Evolutionary conservation across 2,797 vertebrate genomes (phyloP).

Genomic region (Poecile montanus): DNA sequence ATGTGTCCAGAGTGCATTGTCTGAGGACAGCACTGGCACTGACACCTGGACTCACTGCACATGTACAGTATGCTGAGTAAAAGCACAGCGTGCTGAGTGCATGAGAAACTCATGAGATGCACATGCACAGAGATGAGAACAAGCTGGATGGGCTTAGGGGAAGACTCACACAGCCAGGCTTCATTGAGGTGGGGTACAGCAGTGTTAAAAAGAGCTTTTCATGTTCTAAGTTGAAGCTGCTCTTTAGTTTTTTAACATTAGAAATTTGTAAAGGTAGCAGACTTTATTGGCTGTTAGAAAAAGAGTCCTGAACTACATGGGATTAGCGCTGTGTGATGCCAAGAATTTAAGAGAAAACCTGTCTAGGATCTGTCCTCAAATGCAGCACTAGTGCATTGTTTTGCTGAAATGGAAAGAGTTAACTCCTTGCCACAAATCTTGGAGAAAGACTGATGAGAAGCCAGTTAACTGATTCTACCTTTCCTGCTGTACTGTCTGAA

Average conservation of each 20-base stretch:
- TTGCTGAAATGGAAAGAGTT: neutral
- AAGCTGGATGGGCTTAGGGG: neutral
- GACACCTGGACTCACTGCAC: neutral
- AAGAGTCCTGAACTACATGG: neutral
- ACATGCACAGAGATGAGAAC: neutral
- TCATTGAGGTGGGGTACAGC: neutral
- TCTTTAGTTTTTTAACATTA: neutral
- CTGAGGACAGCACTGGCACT: neutral
- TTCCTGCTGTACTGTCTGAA: neutral
- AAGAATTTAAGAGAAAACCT: neutral
- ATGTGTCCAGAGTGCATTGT: neutral
- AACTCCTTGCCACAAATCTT: neutral
- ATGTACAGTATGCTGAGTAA: neutral
- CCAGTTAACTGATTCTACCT: slow-evolving; percentile 9
- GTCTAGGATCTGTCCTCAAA: neutral
- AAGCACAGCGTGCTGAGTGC: neutral
- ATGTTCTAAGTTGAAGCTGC: neutral
- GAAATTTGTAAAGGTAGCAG: neutral
- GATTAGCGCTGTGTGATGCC: neutral
- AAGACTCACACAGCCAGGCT: neutral
- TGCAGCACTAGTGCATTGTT: neutral
- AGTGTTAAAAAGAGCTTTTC: neutral
- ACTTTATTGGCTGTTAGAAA: neutral
- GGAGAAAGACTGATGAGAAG: neutral
- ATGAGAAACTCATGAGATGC: neutral